Base-by-base conservation (phyloP, 2,888 invertebrate species). In the Linnaemya vulpina region DNA sequence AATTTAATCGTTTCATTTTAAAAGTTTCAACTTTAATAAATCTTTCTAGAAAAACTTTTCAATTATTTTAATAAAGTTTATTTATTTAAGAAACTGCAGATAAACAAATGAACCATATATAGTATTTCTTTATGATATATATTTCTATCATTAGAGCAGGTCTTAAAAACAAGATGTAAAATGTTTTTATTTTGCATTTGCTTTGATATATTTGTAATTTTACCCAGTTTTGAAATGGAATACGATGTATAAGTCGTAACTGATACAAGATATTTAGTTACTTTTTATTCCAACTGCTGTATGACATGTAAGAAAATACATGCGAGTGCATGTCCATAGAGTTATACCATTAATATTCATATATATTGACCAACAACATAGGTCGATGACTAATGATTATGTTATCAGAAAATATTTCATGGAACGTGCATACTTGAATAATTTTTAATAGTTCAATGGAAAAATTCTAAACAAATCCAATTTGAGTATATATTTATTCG, bases 171-270 rank as follows among this genome's bases (percentile, higher is more conserved):
- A 40, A 40, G 13, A 13, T 40, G 40, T 11, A 11, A 3, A 11
- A 40, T 3, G 40, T 40, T 40, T 40, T 40, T 40, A 40, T 40
- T 40, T 40, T 40, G 40, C 11, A 67, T 51, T 51, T 68, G 51
- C 5, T 30, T 30, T 30, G 30, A 30, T 3, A 30, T 30, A 30
- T 30, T 30, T 30, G 2, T 51, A 51, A 9, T 51, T 51, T 35
- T 68, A 51, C 67, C 30, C 20, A 51, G 20, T 68, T 68, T 67
- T 68, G 60, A 17, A 17, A 60, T 9, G n/a, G 3, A 13, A 22
- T 22, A 1, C 0, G 25, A 10, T 55, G 11, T 22, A 5, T 40
- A 8, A 55, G 22, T 25, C 7, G 22, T 5, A 40, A 40, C 40
- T 40, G 40, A 40, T 40, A 40, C 13, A 40, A 40, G 40, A 55